Evolutionary conservation across 2,888 invertebrate genomes (phyloP), one percentile per base, ranked within the genome.

Genomic region (Chrysopilus asiliformis): DNA sequence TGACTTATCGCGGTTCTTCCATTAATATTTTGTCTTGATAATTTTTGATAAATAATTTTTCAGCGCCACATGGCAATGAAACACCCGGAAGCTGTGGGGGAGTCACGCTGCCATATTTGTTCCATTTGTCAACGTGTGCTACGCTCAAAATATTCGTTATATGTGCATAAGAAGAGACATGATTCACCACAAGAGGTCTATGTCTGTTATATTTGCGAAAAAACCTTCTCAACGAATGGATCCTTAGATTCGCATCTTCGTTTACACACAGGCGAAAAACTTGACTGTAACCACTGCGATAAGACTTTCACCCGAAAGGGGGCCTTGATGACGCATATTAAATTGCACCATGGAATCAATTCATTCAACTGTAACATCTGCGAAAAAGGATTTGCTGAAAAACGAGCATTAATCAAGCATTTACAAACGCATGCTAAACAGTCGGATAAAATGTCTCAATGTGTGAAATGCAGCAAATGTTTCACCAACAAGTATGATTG

Each of bases 401-500:
- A 58, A 52, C 76, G 71, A 15, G 39, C 41, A 38, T 26, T 41
- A 9, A 14, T 36, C 6, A 32, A 41, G 3, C 45, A 45, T 27
- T 34, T 43, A 15, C 34, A 43, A 24, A 40, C 34, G 28, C 43
- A 43, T 30, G 27, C 37, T 17, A 40, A 38, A 29, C 38, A 38
- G 9, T 33, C 40, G 22, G n/a, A 30, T 7, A 46, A 46, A 25
- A 39, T 25, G 28, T 56, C 48, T 42, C 53, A 55, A 39, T 55
- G 55, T 34, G 48, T 51, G 4, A 52, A 49, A 40, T 56, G 56
- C 40, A 53, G 49, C 26, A 56, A 55, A 46, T 53, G 50, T 35
- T 56, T 55, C 42, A 49, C 52, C 8, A 50, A 54, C 9, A 55
- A 53, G 55, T 56, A 50, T 42, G n/a, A n/a, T n/a, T n/a, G n/a